Conservation (phyloP, 2,113 vertebrate genomes). For the Phalacrocorax pelagicus region DNA sequence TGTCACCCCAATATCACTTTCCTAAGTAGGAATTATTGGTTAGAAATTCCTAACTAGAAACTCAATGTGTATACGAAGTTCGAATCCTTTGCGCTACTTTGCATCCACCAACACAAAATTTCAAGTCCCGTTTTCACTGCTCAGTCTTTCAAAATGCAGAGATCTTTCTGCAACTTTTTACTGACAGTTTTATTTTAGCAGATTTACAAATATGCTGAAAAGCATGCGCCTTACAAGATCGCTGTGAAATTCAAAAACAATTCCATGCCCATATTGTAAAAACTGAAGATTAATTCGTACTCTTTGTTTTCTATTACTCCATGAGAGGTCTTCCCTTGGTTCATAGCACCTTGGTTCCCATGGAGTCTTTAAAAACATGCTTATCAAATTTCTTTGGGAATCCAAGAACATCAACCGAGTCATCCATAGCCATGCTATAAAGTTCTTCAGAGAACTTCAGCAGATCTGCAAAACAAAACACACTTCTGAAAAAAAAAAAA, state of each 20-base stretch:
- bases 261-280: background rate
- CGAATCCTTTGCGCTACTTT: background rate
- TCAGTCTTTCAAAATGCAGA: background rate
- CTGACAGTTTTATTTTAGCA: background rate
- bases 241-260: background rate
- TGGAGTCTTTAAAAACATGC: background rate
- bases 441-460: background rate
- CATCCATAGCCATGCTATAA: background rate
- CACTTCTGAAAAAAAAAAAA: background rate
- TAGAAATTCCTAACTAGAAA: background rate
- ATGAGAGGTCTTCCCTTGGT: background rate
- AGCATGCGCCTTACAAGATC: background rate
- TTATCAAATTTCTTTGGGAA: background rate
- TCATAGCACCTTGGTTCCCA: background rate
- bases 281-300: background rate
- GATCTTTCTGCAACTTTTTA: background rate
- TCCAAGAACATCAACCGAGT: background rate
- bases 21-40: background rate
- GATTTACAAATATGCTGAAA: background rate
- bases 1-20: background rate
- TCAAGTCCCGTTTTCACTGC: background rate
- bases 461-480: background rate
- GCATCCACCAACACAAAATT: background rate
- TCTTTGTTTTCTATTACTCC: background rate
- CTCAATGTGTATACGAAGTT: background rate